Evolutionary conservation across 2,888 invertebrate species (phyloP).

Genomic region (Xestobium rufovillosum): DNA sequence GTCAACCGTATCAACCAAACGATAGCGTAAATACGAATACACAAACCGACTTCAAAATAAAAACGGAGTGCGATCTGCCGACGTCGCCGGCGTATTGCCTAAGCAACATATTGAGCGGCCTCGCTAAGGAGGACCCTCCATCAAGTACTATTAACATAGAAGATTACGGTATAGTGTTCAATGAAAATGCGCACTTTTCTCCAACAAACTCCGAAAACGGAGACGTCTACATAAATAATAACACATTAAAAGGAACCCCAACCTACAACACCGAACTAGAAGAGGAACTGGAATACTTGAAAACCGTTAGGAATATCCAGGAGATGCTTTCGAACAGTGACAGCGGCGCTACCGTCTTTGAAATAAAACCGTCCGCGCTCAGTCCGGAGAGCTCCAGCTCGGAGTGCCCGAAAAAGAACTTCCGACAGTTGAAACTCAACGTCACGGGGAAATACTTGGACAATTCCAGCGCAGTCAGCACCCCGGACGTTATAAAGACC

Average conservation of each 20-base stretch:
- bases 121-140: no score
- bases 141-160: no score
- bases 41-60: no score
- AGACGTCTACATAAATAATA: constrained; percentile 20
- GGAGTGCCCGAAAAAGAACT: constrained; percentile 11
- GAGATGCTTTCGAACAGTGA: constrained; percentile 14
- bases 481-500: constrained; percentile 43
- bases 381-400: constrained; percentile 20
- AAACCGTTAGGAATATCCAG: constrained; percentile 16
- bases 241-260: constrained; percentile 19
- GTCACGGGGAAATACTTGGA: not conserved
- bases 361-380: not conserved
- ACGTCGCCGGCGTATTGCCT: no score
- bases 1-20: no score
- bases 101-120: no score
- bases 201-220: constrained; percentile 17
- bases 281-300: constrained; percentile 17
- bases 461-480: constrained; percentile 28
- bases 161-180: no score
- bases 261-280: constrained; percentile 11
- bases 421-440: not conserved
- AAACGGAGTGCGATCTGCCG: no score
- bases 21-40: no score
- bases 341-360: not conserved
- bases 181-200: constrained; percentile 17